Conservation (phyloP, 2,113 vertebrate genomes). For the Ammodytes marinus region DNA sequence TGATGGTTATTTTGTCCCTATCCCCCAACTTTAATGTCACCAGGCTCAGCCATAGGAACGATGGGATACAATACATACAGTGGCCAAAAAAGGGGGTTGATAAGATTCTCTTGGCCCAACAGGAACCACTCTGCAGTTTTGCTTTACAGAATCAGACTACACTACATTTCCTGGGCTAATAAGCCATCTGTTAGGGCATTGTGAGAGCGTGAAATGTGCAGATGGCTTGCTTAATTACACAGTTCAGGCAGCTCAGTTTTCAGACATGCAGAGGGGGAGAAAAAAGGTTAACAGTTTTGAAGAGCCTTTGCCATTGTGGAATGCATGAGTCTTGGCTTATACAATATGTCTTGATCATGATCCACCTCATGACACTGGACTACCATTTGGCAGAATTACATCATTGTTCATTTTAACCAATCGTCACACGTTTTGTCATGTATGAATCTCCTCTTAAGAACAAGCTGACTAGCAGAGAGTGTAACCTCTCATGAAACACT, state of each 20-base stretch:
- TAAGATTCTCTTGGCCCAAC: conserved; percentile 27
- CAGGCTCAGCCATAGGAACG: background rate
- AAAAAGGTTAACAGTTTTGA: conserved; percentile 23
- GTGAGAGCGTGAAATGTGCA: conserved; percentile 46
- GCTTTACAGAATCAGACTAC: conserved; percentile 47
- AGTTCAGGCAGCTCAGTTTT: conserved; percentile 54
- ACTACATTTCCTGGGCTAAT: conserved; percentile 58
- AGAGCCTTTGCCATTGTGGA: conserved; percentile 20
- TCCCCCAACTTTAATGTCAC: background rate
- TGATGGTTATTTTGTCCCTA: background rate
- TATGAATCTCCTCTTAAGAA: too few relatives aligned
- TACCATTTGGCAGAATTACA: too few relatives aligned
- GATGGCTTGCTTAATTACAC: conserved; percentile 68
- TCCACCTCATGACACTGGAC: too few relatives aligned
- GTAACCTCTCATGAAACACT: too few relatives aligned
- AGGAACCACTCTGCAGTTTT: conserved; percentile 40
- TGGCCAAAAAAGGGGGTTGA: conserved; percentile 22
- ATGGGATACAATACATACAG: conserved; percentile 1
- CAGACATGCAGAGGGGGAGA: conserved; percentile 3
- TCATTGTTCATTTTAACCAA: too few relatives aligned
- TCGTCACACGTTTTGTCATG: too few relatives aligned
- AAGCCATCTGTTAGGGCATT: conserved; percentile 68
- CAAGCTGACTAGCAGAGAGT: too few relatives aligned
- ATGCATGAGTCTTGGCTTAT: conserved; percentile 4
- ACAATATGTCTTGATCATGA: background rate